Base-by-base conservation (phyloP, 2,797 vertebrate species). In the Xiphorhynchus erythropygius region DNA sequence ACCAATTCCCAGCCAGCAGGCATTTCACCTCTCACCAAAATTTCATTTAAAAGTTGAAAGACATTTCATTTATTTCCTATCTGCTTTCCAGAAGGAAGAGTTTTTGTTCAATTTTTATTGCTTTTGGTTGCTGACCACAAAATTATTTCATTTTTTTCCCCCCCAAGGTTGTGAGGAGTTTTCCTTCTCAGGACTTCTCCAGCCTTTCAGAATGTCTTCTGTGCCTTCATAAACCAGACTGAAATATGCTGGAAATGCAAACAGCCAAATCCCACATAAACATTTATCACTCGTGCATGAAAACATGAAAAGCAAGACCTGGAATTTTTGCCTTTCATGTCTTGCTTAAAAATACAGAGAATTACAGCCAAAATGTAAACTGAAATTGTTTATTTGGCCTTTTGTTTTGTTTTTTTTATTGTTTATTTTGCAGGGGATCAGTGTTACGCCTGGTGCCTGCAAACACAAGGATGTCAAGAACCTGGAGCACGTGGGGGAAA, bases 161-260 rank as follows among this genome's bases (percentile, higher is more conserved):
- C 23, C 42, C 11, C 3, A 0, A 33, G 21, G 24, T 27, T 44
- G 13, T n/a, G 50, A 87, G 28, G 13, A 69, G 18, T 65, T 73
- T 85, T 52, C 5, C 19, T 52, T 53, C 81, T 84, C 74, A 75
- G 65, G 62, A 68, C 49, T 47, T 8, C 77, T 19, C 42, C 63
- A 85, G 60, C 10, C 55, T 60, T 68, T 57, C 42, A 27, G 74
- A 82, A 35, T 57, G 63, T 25, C 35, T 73, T 79, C 33, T 52
- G 39, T 1, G 2, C 28, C 35, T 27, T 89, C 56, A 41, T 21
- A 65, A 73, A 83, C 25, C 47, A 82, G 81, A 37, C 55, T 35
- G 55, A 92, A 94, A 80, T 79, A 92, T 18, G 74, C 87, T 96
- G 77, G 47, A 76, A 95, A 90, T 73, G 64, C 69, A 82, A 94